Evolutionary conservation across 1,140 invertebrate genomes (phyloP).

Genomic region (Leucophenga varia): DNA sequence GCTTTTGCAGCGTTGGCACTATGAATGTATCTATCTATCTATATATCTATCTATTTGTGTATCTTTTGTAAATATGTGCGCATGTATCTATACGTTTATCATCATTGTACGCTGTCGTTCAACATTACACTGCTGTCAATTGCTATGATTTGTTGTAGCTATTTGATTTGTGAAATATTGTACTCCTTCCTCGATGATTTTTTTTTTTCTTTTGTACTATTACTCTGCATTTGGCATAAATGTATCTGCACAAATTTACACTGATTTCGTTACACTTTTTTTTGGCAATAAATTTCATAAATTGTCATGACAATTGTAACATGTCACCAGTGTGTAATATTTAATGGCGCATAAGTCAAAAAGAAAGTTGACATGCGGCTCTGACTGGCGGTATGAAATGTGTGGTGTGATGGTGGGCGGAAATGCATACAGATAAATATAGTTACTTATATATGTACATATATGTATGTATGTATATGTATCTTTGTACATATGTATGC

Average conservation of each 20-base stretch:
- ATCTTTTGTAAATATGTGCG: too few relatives aligned
- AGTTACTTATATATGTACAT: constrained; percentile 1
- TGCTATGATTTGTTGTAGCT: constrained; percentile 28
- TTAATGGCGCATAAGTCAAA: constrained; percentile 3
- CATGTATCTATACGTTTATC: too few relatives aligned
- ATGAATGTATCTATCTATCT: background rate
- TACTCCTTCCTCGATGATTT: constrained; percentile 22
- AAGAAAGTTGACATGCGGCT: background rate
- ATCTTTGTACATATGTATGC: too few relatives aligned
- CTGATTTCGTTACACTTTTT: background rate
- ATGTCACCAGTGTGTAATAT: constrained; percentile 21
- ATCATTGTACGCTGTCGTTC: too few relatives aligned
- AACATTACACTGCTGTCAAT: background rate
- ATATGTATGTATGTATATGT: constrained; percentile 1
- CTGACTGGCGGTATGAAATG: background rate
- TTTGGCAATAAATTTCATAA: constrained; percentile 40
- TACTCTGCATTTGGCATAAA: too few relatives aligned
- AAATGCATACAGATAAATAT: constrained; percentile 1
- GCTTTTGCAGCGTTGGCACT: too few relatives aligned
- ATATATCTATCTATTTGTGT: background rate
- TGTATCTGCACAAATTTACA: constrained; percentile 8
- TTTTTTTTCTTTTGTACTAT: too few relatives aligned
- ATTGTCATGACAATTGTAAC: constrained; percentile 48
- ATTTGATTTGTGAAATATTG: constrained; percentile 37
- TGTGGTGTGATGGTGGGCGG: background rate